These are phyloP conservation scores for Panorpa germanica DNA, from an alignment of 2,888 invertebrate species.

Conservation along the genomic window DNA sequence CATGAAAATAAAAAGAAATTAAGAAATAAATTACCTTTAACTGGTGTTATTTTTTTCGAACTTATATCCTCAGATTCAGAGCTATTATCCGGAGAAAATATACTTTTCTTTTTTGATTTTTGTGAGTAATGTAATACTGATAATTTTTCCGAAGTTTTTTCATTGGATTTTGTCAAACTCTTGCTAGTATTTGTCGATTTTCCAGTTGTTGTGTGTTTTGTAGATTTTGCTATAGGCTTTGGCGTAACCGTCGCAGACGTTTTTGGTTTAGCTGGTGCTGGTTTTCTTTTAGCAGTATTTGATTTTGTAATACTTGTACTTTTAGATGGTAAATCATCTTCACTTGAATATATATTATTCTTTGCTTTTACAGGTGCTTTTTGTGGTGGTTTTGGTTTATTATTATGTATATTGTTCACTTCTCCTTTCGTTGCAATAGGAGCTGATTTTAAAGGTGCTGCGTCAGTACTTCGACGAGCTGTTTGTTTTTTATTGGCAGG, in stretches of 20 bases:
- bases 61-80: slow-evolving; percentile 37
- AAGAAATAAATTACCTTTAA: too few relatives aligned
- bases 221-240: slow-evolving; percentile 26
- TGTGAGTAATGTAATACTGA: slow-evolving; percentile 12
- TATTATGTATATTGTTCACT: slow-evolving; percentile 17
- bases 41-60: slow-evolving; percentile 15
- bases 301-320: slow-evolving; percentile 16
- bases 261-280: slow-evolving; percentile 10
- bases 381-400: slow-evolving; percentile 20
- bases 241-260: slow-evolving; percentile 30
- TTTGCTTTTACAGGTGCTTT: slow-evolving; percentile 25
- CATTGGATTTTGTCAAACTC: slow-evolving; percentile 11
- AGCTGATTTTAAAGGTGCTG: slow-evolving; percentile 20
- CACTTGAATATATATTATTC: slow-evolving; percentile 35
- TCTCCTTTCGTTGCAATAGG: slow-evolving; percentile 21
- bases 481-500: slow-evolving; percentile 18
- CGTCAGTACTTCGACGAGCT: slow-evolving; percentile 13
- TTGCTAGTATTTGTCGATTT: slow-evolving; percentile 10
- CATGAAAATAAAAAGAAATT: too few relatives aligned
- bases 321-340: slow-evolving; percentile 30
- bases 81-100: slow-evolving; percentile 65
- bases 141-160: slow-evolving; percentile 4
- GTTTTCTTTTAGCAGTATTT: slow-evolving; percentile 19
- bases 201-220: slow-evolving; percentile 20
- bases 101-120: slow-evolving; percentile 49